These are phyloP conservation scores for Pseudomyrmex flavicornis DNA, from an alignment of 1,140 invertebrate genomes.

Conservation along the genomic window DNA sequence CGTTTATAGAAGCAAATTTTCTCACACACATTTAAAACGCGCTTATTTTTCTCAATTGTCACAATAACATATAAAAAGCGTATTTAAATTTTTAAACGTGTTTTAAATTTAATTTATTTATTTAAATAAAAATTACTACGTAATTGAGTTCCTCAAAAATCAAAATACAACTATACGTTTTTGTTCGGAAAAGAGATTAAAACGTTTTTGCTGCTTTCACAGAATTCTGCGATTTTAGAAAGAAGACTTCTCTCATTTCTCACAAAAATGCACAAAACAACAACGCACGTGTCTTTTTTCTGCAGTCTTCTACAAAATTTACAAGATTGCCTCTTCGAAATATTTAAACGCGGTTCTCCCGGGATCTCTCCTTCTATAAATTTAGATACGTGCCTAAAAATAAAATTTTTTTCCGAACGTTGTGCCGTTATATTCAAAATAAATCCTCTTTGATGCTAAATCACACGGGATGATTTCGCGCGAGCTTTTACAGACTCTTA, in stretches of 20 bases:
- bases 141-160: not conserved
- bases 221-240: not conserved
- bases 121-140: not conserved
- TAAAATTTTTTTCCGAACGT: conserved; percentile 20
- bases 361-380: conserved; percentile 2
- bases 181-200: not conserved
- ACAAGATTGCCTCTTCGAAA: conserved; percentile 12
- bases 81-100: too few relatives aligned
- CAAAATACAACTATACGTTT: not conserved
- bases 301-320: conserved; percentile 23
- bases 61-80: not conserved
- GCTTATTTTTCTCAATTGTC: not conserved
- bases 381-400: conserved; percentile 32
- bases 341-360: not conserved
- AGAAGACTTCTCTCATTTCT: not conserved
- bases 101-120: too few relatives aligned
- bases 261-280: not conserved
- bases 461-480: not conserved
- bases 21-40: not conserved
- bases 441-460: conserved; percentile 13
- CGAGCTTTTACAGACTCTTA: not conserved
- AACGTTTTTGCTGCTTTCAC: not conserved
- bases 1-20: not conserved
- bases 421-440: conserved; percentile 30
- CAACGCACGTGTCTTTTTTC: not conserved